Evolutionary conservation across 2,888 invertebrate genomes (phyloP).

Genomic region (Phymatocera aterrima): DNA sequence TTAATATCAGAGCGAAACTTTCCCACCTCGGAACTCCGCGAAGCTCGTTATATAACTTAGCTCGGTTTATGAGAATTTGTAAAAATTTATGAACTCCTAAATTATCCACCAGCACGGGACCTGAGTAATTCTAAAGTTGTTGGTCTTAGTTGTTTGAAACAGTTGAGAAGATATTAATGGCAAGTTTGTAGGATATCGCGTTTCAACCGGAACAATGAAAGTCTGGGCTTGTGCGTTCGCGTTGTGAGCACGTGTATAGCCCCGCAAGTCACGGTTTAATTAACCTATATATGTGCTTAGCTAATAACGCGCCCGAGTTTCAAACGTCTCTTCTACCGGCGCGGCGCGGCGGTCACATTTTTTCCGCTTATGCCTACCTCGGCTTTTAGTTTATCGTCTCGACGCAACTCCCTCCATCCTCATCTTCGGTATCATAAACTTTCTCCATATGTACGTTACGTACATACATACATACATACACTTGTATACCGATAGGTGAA

Average conservation of each 20-base stretch:
- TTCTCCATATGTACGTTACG: constrained; percentile 13
- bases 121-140: too few species aligned
- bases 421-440: background rate
- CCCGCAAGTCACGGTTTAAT: constrained; percentile 52
- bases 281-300: constrained; percentile 54
- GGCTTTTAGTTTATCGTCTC: background rate
- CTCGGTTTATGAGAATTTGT: too few species aligned
- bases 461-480: background rate
- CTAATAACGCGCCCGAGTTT: constrained; percentile 48
- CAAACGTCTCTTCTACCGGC: constrained; percentile 48
- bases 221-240: background rate
- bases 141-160: background rate
- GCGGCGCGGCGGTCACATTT: constrained; percentile 54
- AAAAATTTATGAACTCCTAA: too few species aligned
- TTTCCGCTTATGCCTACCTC: constrained; percentile 50
- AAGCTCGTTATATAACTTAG: too few species aligned
- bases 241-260: constrained; percentile 12
- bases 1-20: too few species aligned
- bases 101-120: too few species aligned
- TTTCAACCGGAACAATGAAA: constrained; percentile 27
- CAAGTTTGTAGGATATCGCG: background rate
- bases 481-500: background rate
- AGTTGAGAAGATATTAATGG: background rate
- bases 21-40: too few species aligned
- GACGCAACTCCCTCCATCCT: background rate